phyloP scores from a whole-genome alignment of 1,140 invertebrate genomes.

The Hyles vespertilio region DNA sequence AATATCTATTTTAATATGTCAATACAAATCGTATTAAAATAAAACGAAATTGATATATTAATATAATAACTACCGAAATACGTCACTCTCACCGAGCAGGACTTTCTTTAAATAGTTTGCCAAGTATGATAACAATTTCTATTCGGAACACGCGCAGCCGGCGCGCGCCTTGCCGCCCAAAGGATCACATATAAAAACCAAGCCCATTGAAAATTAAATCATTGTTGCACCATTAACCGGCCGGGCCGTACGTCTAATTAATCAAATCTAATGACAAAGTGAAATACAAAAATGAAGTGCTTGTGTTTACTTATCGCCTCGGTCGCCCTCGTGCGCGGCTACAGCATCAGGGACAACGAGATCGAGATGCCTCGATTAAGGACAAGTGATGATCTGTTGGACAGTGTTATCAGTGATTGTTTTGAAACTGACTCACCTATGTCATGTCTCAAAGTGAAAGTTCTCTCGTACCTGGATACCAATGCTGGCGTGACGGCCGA shows the following conservation, averaged over 20 bases:
- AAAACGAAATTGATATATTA: constrained; percentile 7
- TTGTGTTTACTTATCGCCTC: constrained; percentile 61
- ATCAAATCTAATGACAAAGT: constrained; percentile 67
- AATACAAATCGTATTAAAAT: too few species aligned
- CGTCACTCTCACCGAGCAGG: constrained; percentile 62
- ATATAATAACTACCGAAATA: constrained; percentile 39
- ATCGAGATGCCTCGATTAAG: constrained; percentile 76
- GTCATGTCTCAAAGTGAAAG: constrained; percentile 83
- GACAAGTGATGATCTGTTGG: constrained; percentile 81
- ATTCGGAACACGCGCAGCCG: constrained; percentile 47
- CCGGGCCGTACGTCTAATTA: constrained; percentile 67
- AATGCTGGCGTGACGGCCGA: constrained; percentile 80
- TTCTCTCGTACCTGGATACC: constrained; percentile 83
- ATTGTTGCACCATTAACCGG: constrained; percentile 71
- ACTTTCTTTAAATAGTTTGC: constrained; percentile 71
- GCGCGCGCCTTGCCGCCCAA: constrained; percentile 65
- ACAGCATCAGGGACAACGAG: constrained; percentile 74
- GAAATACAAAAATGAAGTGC: constrained; percentile 66
- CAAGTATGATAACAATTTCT: constrained; percentile 59
- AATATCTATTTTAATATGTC: too few species aligned
- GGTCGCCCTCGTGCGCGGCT: constrained; percentile 68
- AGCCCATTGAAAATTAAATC: constrained; percentile 76
- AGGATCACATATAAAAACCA: constrained; percentile 76
- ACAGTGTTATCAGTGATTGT: constrained; percentile 83
- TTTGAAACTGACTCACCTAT: constrained; percentile 79